A percentile compares a stretch with the other conserved stretches of the same genome.
Evolutionary conservation across 2,888 invertebrate species (phyloP).

Genomic region (Phyto melanocephala): DNA sequence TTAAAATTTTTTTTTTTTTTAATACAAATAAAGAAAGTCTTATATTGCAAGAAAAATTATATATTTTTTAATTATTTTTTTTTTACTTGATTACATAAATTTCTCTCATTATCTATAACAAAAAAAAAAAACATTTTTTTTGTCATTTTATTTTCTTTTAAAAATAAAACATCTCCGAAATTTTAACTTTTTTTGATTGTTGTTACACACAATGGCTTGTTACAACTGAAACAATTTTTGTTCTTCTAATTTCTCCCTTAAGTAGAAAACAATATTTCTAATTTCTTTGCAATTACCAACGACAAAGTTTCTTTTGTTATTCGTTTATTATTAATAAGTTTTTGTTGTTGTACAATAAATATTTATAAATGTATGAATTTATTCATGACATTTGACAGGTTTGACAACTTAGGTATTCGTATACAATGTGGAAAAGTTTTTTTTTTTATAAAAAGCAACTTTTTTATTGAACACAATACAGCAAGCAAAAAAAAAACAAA

Average conservation of each 20-base stretch:
- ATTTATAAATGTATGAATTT: constrained; percentile 20
- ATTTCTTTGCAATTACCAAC: background rate
- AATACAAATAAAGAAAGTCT: background rate
- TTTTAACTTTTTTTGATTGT: too few relatives aligned
- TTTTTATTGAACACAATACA: too few relatives aligned
- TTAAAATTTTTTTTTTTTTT: background rate
- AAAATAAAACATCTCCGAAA: too few relatives aligned
- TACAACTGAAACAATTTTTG: background rate
- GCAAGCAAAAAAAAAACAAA: too few relatives aligned
- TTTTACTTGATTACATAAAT: too few relatives aligned
- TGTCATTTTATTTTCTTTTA: constrained; percentile 1
- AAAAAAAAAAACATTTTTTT: background rate
- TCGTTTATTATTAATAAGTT: constrained; percentile 16
- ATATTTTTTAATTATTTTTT: background rate
- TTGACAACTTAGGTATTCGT: too few relatives aligned
- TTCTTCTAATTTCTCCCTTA: background rate
- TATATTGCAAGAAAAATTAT: background rate
- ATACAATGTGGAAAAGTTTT: too few relatives aligned
- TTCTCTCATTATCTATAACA: too few relatives aligned
- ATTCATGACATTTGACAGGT: constrained; percentile 49
- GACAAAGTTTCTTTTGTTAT: background rate
- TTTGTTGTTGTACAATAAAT: background rate
- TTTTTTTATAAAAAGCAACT: too few relatives aligned
- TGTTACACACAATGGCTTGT: background rate
- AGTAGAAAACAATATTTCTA: background rate